phyloP scores from a whole-genome alignment of 2,113 vertebrate genomes.

The Eleginops maclovinus region DNA sequence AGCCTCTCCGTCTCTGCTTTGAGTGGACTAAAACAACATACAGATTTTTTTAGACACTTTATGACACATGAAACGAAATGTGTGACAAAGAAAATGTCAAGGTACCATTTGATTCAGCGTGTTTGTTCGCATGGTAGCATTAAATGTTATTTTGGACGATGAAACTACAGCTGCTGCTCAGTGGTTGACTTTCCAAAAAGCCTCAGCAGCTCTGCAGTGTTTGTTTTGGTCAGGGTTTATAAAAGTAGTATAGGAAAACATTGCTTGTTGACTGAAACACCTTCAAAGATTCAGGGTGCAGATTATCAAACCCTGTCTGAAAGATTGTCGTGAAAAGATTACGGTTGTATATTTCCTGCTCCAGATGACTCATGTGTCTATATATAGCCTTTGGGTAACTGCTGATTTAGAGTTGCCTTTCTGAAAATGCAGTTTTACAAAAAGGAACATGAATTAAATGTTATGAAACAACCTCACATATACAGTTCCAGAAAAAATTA shows the following conservation, averaged over 20 bases:
- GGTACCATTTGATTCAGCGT: background rate
- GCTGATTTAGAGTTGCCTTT: background rate
- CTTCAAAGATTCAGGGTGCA: background rate
- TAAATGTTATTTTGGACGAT: constrained; percentile 10
- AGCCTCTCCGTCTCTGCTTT: constrained; percentile 9
- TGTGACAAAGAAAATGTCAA: background rate
- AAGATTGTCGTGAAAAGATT: constrained; percentile 1
- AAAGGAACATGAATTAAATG: background rate
- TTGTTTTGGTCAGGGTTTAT: constrained; percentile 2
- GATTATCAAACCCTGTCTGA: background rate
- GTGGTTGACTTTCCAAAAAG: constrained; percentile 6
- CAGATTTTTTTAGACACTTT: constrained; percentile 2
- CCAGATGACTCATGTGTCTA: background rate
- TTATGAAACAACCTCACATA: background rate
- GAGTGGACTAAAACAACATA: background rate
- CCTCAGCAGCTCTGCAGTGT: constrained; percentile 1
- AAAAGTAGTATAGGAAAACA: background rate
- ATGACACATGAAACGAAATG: background rate
- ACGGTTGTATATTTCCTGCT: background rate
- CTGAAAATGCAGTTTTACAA: background rate
- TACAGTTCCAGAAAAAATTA: no score
- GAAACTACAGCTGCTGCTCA: constrained; percentile 28
- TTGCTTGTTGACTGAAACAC: background rate
- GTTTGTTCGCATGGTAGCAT: background rate
- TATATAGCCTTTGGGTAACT: background rate